Conservation (phyloP, 2,113 vertebrate genomes). For the Turnix velox region DNA sequence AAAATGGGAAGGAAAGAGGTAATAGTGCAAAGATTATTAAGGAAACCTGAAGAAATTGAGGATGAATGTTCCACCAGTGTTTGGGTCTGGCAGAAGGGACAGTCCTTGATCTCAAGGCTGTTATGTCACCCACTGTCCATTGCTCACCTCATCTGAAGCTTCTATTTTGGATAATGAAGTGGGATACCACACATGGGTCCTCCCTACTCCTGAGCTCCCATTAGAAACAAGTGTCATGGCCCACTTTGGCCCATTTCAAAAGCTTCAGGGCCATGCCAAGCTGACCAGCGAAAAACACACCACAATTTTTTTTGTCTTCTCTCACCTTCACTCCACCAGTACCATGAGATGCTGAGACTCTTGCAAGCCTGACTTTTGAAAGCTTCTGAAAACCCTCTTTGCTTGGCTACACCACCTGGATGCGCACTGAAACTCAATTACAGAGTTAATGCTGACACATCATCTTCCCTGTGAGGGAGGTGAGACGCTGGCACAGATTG, state of each 20-base stretch:
- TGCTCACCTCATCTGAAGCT: neutral
- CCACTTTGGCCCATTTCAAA: neutral
- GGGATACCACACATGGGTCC: neutral
- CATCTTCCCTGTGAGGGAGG: neutral
- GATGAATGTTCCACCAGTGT: neutral
- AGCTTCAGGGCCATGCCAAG: too few species aligned
- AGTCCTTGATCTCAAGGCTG: neutral
- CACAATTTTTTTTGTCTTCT: neutral
- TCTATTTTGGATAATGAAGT: neutral
- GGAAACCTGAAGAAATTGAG: conserved; percentile 11
- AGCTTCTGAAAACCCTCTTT: neutral
- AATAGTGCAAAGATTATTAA: conserved; percentile 26
- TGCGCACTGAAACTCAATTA: neutral
- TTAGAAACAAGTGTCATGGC: neutral
- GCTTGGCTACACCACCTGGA: neutral
- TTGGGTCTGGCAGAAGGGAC: neutral
- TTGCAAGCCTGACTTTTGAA: neutral
- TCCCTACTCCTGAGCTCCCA: neutral
- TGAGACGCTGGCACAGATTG: too few species aligned
- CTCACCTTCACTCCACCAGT: neutral
- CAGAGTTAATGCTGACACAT: too few species aligned
- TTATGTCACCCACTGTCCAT: rapidly evolving
- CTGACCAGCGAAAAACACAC: neutral
- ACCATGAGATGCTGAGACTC: neutral
- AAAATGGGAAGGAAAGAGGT: conserved; percentile 35